These are phyloP conservation scores for Hoplodrina blanda DNA, from an alignment of 2,888 invertebrate genomes.

Conservation along the genomic window DNA sequence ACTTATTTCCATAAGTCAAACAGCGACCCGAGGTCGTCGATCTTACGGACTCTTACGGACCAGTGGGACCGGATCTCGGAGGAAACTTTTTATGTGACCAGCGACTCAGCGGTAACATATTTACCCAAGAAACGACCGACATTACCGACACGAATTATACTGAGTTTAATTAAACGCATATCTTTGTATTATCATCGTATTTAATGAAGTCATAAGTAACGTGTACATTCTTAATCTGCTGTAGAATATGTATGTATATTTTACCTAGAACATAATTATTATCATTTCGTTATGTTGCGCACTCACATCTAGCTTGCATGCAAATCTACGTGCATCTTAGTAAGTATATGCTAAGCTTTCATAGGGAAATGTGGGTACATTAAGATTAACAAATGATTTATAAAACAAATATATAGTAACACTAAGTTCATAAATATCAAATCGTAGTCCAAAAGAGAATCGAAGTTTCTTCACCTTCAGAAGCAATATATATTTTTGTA, in stretches of 20 bases:
- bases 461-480: too few relatives aligned
- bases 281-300: not conserved
- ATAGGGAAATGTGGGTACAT: not conserved
- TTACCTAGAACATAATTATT: not conserved
- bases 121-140: conserved; percentile 78
- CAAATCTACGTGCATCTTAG: not conserved
- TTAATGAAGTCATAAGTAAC: conserved; percentile 29
- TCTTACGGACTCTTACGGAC: conserved; percentile 85
- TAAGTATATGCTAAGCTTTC: not conserved
- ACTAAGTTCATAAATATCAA: not conserved
- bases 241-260: conserved; percentile 3
- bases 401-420: not conserved
- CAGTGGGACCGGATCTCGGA: conserved; percentile 87
- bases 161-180: conserved; percentile 62
- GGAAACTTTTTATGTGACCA: conserved; percentile 87
- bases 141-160: conserved; percentile 62
- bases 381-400: not conserved
- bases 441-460: not conserved
- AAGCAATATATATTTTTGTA: too few relatives aligned
- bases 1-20: conserved; percentile 89
- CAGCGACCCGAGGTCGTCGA: conserved; percentile 86
- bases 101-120: conserved; percentile 81
- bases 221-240: conserved; percentile 14
- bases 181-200: conserved; percentile 30
- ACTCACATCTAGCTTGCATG: not conserved